A percentile compares a stretch with the other conserved stretches of the same genome.
Evolutionary conservation across 2,888 invertebrate species (phyloP).

Genomic region (Thumatha senex): DNA sequence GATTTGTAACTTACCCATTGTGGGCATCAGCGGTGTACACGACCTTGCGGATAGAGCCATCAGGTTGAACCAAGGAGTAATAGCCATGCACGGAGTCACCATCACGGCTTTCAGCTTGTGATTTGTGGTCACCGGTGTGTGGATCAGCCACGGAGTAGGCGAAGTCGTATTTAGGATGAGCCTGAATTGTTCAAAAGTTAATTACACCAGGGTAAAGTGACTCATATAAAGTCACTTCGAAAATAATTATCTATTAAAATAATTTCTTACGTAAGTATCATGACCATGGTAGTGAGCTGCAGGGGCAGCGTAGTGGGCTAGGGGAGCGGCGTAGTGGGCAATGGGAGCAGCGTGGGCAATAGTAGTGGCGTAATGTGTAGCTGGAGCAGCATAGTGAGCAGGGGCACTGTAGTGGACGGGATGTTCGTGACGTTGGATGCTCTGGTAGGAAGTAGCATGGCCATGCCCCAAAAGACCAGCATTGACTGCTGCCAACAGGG

Average conservation of each 20-base stretch:
- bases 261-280: slow-evolving; percentile 34
- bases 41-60: slow-evolving; percentile 76
- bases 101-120: slow-evolving; percentile 75
- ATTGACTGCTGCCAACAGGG: slow-evolving; percentile 69
- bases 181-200: slow-evolving; percentile 31
- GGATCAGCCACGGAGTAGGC: slow-evolving; percentile 79
- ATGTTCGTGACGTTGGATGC: slow-evolving; percentile 63
- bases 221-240: not conserved
- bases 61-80: slow-evolving; percentile 81
- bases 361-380: slow-evolving; percentile 22
- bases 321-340: slow-evolving; percentile 26
- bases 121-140: slow-evolving; percentile 82
- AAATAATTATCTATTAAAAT: not conserved
- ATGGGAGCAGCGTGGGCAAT: slow-evolving; percentile 31
- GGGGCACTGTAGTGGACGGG: slow-evolving; percentile 35
- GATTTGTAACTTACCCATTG: slow-evolving; percentile 33
- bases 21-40: slow-evolving; percentile 66
- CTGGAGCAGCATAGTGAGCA: slow-evolving; percentile 39
- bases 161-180: slow-evolving; percentile 70
- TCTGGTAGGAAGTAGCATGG: slow-evolving; percentile 63
- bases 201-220: not conserved
- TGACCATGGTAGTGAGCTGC: slow-evolving; percentile 31
- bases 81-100: slow-evolving; percentile 81
- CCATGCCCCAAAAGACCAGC: slow-evolving; percentile 69
- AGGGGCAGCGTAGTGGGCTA: slow-evolving; percentile 24